phyloP scores from a whole-genome alignment of 2,797 vertebrate species.

The Oreortyx pictus region DNA sequence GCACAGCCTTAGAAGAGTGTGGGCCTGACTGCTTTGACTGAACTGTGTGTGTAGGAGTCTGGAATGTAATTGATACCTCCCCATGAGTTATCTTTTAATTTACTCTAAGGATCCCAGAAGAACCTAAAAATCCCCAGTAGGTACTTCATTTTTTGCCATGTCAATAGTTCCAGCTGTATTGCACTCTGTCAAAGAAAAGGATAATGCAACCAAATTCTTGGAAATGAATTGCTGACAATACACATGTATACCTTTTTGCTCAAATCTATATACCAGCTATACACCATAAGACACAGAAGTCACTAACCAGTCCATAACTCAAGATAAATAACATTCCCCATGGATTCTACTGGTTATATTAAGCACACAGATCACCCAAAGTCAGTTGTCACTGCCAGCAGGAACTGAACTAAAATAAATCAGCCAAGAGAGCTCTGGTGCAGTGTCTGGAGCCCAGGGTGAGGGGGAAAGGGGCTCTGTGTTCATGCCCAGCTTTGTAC shows the following conservation, averaged over 20 bases:
- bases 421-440: background rate
- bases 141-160: background rate
- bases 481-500: background rate
- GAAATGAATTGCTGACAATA: background rate
- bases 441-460: background rate
- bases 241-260: background rate
- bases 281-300: background rate
- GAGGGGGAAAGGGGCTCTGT: background rate
- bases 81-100: background rate
- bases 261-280: constrained; percentile 10
- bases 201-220: background rate
- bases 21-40: background rate
- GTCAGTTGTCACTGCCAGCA: constrained; percentile 49
- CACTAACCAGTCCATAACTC: constrained; percentile 1
- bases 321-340: background rate
- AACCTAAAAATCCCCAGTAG: background rate
- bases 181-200: background rate
- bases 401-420: constrained; percentile 29
- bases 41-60: background rate
- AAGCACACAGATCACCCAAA: constrained; percentile 61
- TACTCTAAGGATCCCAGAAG: background rate
- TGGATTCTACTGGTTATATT: constrained; percentile 16
- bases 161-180: background rate
- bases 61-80: background rate
- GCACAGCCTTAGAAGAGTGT: background rate